Evolutionary conservation across 2,888 invertebrate species (phyloP).

Genomic region (Isoperla grammatica): DNA sequence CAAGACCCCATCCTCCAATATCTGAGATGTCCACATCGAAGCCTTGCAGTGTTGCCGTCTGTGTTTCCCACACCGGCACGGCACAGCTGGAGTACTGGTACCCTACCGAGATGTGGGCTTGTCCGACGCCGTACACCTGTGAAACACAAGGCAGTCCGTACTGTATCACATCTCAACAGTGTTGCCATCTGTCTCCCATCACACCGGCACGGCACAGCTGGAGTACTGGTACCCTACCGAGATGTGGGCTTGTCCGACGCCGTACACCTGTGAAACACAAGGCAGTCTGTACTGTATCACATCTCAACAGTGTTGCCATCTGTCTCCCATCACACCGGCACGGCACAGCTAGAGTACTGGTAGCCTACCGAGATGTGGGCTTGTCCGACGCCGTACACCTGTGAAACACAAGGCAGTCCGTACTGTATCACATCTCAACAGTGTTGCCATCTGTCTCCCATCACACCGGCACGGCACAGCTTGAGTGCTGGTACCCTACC

Average conservation of each 20-base stretch:
- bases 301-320: slow-evolving; percentile 86
- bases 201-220: slow-evolving; percentile 79
- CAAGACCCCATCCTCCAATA: slow-evolving; percentile 95
- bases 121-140: slow-evolving; percentile 72
- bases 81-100: slow-evolving; percentile 89
- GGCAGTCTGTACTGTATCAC: too few relatives aligned
- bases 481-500: slow-evolving; percentile 90
- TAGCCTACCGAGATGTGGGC: slow-evolving; percentile 91
- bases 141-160: background rate
- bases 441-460: slow-evolving; percentile 87
- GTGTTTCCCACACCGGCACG: slow-evolving; percentile 89
- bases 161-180: slow-evolving; percentile 43
- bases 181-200: slow-evolving; percentile 94
- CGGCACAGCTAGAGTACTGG: slow-evolving; percentile 80
- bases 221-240: slow-evolving; percentile 94
- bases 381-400: slow-evolving; percentile 76
- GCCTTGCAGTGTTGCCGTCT: slow-evolving; percentile 88
- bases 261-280: slow-evolving; percentile 53
- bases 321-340: slow-evolving; percentile 94
- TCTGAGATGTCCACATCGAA: slow-evolving; percentile 96
- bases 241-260: slow-evolving; percentile 79
- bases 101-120: slow-evolving; percentile 85
- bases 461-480: slow-evolving; percentile 86
- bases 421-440: too few relatives aligned
- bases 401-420: slow-evolving; percentile 21